Conservation (phyloP, 2,113 vertebrate genomes). For the Galeopterus variegatus region DNA sequence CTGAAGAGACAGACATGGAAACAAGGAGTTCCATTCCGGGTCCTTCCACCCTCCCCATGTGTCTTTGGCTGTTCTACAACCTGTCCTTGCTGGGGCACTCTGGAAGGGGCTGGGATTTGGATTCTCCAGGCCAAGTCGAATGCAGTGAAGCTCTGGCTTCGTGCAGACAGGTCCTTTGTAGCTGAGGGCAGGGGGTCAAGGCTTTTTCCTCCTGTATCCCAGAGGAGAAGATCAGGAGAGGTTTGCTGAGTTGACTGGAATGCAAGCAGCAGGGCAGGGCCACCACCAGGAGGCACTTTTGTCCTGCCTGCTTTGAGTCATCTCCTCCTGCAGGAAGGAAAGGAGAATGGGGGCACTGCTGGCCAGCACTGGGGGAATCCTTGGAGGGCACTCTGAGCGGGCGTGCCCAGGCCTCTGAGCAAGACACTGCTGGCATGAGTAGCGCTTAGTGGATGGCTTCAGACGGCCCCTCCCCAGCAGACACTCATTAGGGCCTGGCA, state of each 20-base stretch:
- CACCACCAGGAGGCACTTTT: conserved; percentile 71
- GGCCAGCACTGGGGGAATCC: background rate
- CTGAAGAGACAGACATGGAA: background rate
- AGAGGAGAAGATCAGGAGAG: background rate
- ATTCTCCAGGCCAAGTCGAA: background rate
- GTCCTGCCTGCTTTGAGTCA: background rate
- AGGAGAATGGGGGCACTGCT: background rate
- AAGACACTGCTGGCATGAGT: background rate
- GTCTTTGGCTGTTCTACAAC: background rate
- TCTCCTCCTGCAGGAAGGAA: background rate
- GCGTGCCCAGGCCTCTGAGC: background rate
- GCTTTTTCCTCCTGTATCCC: background rate
- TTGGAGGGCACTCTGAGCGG: background rate
- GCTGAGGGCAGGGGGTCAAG: fast-evolving
- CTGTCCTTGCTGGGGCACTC: background rate
- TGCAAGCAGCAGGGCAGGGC: background rate
- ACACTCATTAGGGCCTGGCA: background rate
- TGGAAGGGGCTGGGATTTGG: background rate
- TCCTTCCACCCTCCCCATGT: background rate
- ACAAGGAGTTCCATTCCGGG: background rate
- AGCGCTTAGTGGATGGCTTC: background rate
- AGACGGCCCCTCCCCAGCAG: background rate
- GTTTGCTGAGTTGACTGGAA: background rate
- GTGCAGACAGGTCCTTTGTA: background rate
- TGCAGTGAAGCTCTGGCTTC: background rate